These are phyloP conservation scores for Nomada goodeniana DNA, from an alignment of 2,888 invertebrate genomes.

Conservation along the genomic window DNA sequence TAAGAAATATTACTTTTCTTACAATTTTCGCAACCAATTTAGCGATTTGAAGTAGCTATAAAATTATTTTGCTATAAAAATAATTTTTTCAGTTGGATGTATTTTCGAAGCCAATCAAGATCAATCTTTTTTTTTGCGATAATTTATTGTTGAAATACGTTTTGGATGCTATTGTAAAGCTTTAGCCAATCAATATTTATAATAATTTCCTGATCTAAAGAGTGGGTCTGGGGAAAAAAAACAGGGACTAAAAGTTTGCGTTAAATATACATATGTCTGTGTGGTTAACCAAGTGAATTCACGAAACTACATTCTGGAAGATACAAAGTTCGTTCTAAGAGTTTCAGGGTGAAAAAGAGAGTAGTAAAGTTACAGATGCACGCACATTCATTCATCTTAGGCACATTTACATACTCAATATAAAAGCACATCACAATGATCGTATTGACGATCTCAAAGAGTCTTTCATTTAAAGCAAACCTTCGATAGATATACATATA, in stretches of 20 bases:
- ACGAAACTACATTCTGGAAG: conserved; percentile 64
- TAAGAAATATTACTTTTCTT: conserved; percentile 5
- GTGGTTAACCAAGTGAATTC: not conserved
- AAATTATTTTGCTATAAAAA: no score
- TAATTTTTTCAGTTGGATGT: no score
- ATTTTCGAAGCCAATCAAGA: no score
- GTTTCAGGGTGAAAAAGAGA: conserved; percentile 57
- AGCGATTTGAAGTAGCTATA: no score
- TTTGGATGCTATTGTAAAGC: not conserved
- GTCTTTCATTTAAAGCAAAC: conserved; percentile 60
- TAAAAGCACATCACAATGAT: conserved; percentile 74
- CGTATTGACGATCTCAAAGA: conserved; percentile 67
- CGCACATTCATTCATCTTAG: conserved; percentile 73
- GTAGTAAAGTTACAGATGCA: conserved; percentile 58
- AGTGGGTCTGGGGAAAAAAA: not conserved
- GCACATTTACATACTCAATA: conserved; percentile 75
- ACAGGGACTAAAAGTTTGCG: not conserved
- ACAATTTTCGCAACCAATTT: not conserved
- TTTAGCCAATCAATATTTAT: not conserved
- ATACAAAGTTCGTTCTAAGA: conserved; percentile 69
- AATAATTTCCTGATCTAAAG: no score
- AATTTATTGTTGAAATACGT: conserved; percentile 4
- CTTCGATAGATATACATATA: conserved; percentile 61
- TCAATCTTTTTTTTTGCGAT: not conserved
- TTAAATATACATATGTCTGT: conserved; percentile 1